Evolutionary conservation across 2,888 invertebrate genomes (phyloP).

Genomic region (Xestia xanthographa): DNA sequence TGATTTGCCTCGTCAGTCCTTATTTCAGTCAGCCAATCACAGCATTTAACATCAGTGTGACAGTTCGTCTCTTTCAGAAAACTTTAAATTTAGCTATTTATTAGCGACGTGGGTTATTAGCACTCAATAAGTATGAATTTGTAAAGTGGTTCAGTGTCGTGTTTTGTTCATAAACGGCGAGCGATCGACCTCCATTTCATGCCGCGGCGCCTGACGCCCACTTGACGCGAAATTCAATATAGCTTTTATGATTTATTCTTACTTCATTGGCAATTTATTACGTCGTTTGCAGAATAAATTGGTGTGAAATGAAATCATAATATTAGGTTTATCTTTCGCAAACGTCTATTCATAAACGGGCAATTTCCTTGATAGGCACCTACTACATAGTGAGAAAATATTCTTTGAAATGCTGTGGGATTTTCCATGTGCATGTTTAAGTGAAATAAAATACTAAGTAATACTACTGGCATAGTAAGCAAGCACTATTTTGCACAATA

Average conservation of each 20-base stretch:
- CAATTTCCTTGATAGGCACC: constrained; percentile 1
- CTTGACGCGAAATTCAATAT: constrained; percentile 55
- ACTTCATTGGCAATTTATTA: constrained; percentile 58
- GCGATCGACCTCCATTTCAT: constrained; percentile 47
- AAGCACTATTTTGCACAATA: background rate
- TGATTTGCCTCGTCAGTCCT: constrained; percentile 16
- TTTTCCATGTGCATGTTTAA: constrained; percentile 15
- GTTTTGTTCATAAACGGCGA: constrained; percentile 57
- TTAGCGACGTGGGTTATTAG: constrained; percentile 32
- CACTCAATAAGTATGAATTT: constrained; percentile 46
- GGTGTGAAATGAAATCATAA: constrained; percentile 41
- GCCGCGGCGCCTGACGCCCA: constrained; percentile 53
- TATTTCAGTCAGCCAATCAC: constrained; percentile 31
- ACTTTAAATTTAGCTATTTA: constrained; percentile 30
- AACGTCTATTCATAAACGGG: constrained; percentile 5
- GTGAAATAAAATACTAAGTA: constrained; percentile 10
- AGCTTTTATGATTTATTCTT: constrained; percentile 61
- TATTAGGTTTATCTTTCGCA: constrained; percentile 31
- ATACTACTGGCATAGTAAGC: background rate
- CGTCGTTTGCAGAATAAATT: constrained; percentile 43
- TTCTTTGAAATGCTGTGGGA: constrained; percentile 3
- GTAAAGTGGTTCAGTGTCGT: constrained; percentile 58
- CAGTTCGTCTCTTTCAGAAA: constrained; percentile 20
- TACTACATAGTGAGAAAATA: background rate
- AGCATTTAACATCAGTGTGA: constrained; percentile 23